Base-by-base conservation (phyloP, 2,113 vertebrate species). In the Ciconia stormi region DNA sequence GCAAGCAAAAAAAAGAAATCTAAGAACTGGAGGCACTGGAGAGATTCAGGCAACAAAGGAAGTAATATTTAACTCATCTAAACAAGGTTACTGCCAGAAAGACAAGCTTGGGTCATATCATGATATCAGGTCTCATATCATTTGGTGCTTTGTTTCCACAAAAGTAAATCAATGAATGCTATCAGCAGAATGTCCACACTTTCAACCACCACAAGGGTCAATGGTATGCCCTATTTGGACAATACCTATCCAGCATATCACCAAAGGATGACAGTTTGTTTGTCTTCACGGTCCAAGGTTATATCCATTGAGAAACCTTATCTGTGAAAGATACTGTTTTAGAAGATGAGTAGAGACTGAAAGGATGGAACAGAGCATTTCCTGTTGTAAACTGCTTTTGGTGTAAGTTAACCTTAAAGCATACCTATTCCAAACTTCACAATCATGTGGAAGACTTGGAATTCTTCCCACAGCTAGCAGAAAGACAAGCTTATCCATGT, bases 1-100 rank as follows among this genome's bases (percentile, higher is more conserved):
- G 14, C 30, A 79, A 89, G 29, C 19, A 7, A 78, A 71, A 78
- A 59, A 62, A 53, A 8, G 4, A 26, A 17, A 49, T 16, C 19
- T 32, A 80, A 34, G 36, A 79, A 65, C 58, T 47, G 19, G 38
- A 82, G 14, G 80, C 52, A 88, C 63, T 44, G 18, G 34, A 88
- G 17, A 82, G 58, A 90, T 72, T 67, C 69, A 5, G 59, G 14
- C 32, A 87, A 78, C 70, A 95, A 78, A 91, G 84, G 74, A 90
- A 96, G 62, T 91, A 97, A 94, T 95, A 94, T 91, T 94, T 96
- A 96, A 96, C 92, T 88, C 30, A 87, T 56, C 52, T 78, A 84
- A 92, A 91, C 44, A 87, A 89, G 32, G 44, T 52, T 78, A 55
- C 40, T 92, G 90, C 49, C 91, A 97, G 69, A 81, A 92, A 96